Evolutionary conservation across 2,797 vertebrate species (phyloP).

Genomic region (Poeciliopsis turneri): DNA sequence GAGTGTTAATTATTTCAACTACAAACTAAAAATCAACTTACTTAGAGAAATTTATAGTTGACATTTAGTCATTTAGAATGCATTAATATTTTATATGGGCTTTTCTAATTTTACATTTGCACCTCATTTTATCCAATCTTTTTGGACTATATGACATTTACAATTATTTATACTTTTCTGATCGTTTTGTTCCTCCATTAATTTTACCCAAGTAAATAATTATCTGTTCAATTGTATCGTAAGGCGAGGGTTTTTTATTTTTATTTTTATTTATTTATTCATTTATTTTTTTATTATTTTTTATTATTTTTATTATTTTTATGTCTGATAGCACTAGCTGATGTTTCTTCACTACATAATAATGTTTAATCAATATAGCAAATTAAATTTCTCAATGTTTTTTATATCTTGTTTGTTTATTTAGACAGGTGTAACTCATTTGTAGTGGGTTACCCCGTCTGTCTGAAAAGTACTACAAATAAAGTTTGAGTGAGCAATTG

Average conservation of each 20-base stretch:
- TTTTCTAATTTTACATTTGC: background rate
- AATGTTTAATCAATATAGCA: background rate
- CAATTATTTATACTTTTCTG: background rate
- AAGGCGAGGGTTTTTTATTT: too few relatives aligned
- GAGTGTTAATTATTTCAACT: background rate
- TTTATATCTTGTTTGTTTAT: background rate
- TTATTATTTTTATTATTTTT: too few relatives aligned
- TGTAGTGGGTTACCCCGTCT: background rate
- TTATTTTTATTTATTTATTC: too few relatives aligned
- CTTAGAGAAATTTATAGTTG: background rate
- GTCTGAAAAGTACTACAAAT: background rate
- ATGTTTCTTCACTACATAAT: background rate
- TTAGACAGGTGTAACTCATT: background rate
- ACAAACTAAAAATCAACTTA: background rate
- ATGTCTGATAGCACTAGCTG: background rate
- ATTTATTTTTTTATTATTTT: too few relatives aligned
- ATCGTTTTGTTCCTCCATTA: background rate
- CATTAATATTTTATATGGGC: background rate
- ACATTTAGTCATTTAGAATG: background rate
- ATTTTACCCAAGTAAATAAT: too few relatives aligned
- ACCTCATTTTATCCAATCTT: background rate
- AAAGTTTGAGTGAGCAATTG: background rate
- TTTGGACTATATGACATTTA: background rate
- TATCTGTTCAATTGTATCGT: too few relatives aligned
- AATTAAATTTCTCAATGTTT: background rate